phyloP scores from a whole-genome alignment of 2,113 vertebrate genomes.

The Silurus glanis region DNA sequence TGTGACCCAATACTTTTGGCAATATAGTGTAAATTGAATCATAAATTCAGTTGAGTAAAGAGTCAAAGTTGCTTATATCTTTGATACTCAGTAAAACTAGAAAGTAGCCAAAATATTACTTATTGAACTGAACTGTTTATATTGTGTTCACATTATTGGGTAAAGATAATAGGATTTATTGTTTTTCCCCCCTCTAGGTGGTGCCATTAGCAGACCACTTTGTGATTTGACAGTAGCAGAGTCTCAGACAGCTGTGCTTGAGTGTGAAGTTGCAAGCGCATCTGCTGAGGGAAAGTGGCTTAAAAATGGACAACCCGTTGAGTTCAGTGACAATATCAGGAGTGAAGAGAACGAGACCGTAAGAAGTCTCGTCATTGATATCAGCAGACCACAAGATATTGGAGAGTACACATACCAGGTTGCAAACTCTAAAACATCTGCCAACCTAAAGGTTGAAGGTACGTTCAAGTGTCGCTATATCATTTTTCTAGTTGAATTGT shows the following conservation, averaged over 20 bases:
- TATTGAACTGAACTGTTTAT: not conserved
- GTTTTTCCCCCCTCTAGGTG: conserved; percentile 70
- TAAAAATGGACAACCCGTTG: conserved; percentile 79
- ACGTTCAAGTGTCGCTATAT: conserved; percentile 23
- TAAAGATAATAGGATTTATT: not conserved
- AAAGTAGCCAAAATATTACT: no score
- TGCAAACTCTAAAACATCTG: conserved; percentile 91
- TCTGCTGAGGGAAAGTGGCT: conserved; percentile 87
- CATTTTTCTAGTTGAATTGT: not conserved
- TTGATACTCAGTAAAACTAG: no score
- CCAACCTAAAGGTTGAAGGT: conserved; percentile 90
- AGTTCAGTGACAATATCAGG: conserved; percentile 76
- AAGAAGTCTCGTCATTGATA: conserved; percentile 81
- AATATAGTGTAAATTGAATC: no score
- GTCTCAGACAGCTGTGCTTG: conserved; percentile 85
- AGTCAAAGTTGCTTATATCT: no score
- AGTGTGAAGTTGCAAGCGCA: conserved; percentile 93
- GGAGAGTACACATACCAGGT: conserved; percentile 94
- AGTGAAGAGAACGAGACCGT: conserved; percentile 78
- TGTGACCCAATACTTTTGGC: no score
- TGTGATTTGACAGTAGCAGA: conserved; percentile 88
- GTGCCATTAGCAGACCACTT: conserved; percentile 91
- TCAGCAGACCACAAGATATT: conserved; percentile 81
- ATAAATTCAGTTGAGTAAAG: no score
- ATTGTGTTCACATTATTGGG: not conserved